Percentiles rank a stretch among this genome's conserved stretches.
phyloP scores from a whole-genome alignment of 2,888 invertebrate species.

The Microplitis deprimator region DNA sequence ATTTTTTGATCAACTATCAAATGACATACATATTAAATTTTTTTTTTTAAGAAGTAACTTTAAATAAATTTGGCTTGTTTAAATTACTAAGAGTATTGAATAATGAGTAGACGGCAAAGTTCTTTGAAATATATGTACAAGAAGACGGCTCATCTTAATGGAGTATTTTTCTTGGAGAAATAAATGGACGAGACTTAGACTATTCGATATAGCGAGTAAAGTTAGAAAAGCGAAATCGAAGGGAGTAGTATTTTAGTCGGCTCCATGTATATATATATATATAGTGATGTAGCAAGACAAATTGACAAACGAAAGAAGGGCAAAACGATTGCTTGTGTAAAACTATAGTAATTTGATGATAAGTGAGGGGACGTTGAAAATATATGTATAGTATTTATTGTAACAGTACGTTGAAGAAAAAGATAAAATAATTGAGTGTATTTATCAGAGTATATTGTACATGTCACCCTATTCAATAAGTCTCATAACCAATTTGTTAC shows the following conservation, averaged over 20 bases:
- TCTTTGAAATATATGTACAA: background rate
- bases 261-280: background rate
- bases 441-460: background rate
- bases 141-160: background rate
- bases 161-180: background rate
- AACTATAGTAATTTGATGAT: background rate
- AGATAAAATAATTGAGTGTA: background rate
- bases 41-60: background rate
- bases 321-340: conserved; percentile 22
- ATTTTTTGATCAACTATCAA: background rate
- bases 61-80: background rate
- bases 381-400: conserved; percentile 18
- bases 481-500: background rate
- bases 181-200: background rate
- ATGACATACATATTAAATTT: background rate
- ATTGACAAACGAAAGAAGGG: conserved; percentile 19
- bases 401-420: background rate
- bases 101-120: background rate
- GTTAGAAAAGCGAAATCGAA: background rate
- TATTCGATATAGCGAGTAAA: background rate
- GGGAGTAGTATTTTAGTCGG: background rate
- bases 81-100: background rate
- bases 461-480: background rate
- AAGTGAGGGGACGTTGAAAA: conserved; percentile 12
- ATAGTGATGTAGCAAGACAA: conserved; percentile 25